A percentile compares a stretch with the other conserved stretches of the same genome.
Conservation (phyloP, 1,140 invertebrate species). For the Temnothorax curvispinosus region DNA sequence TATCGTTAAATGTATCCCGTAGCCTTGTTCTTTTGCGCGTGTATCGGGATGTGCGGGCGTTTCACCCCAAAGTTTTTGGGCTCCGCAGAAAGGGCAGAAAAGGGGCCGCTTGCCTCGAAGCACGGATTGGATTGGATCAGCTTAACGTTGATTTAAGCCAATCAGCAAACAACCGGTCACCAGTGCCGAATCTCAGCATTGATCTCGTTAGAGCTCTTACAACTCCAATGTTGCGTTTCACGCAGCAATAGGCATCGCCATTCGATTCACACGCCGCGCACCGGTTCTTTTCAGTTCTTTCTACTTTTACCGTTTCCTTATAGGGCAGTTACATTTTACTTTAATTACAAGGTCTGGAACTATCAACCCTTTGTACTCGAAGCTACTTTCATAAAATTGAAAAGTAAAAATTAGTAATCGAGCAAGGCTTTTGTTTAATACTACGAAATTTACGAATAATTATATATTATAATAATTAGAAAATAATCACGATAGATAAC, state of each 20-base stretch:
- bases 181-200: conserved; percentile 80
- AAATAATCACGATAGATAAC: not conserved
- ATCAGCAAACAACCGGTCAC: conserved; percentile 84
- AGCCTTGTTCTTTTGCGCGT: conserved; percentile 50
- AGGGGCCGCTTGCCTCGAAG: conserved; percentile 80
- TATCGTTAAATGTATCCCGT: conserved; percentile 54
- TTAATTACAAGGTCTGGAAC: not conserved
- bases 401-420: not conserved
- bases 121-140: conserved; percentile 85
- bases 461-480: not conserved
- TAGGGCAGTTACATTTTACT: not conserved
- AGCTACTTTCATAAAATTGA: not conserved
- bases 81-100: conserved; percentile 75
- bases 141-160: conserved; percentile 86
- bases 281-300: not conserved
- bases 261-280: conserved; percentile 54
- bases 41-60: conserved; percentile 40
- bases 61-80: conserved; percentile 67
- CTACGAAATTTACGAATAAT: not conserved
- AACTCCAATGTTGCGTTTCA: conserved; percentile 84
- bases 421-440: not conserved
- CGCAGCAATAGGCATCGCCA: conserved; percentile 21
- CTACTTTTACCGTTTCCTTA: conserved; percentile 9
- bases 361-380: not conserved
- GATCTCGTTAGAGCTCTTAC: conserved; percentile 85